phyloP scores from a whole-genome alignment of 2,113 vertebrate genomes.

The Pogona vitticeps region DNA sequence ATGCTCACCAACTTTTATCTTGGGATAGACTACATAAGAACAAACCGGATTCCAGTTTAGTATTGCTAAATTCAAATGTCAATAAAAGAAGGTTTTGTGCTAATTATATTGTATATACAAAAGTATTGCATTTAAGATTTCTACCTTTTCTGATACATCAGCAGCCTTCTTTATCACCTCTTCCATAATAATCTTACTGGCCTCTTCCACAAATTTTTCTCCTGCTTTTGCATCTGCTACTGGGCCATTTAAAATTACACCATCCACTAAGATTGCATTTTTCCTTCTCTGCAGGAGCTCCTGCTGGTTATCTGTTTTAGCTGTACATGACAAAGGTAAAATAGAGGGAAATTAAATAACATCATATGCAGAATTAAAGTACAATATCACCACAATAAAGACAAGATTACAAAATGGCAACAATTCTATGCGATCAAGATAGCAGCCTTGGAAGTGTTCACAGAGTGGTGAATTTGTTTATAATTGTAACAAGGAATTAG shows the following conservation, averaged over 20 bases:
- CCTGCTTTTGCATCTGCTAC: constrained; percentile 73
- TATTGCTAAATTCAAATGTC: constrained; percentile 35
- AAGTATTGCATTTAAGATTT: neutral
- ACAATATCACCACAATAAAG: neutral
- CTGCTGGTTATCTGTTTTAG: constrained; percentile 37
- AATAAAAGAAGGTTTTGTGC: neutral
- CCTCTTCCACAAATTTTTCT: constrained; percentile 83
- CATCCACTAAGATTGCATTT: constrained; percentile 75
- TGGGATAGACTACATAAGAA: neutral
- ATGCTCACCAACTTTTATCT: constrained; percentile 8
- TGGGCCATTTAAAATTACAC: constrained; percentile 77
- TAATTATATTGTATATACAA: constrained; percentile 2
- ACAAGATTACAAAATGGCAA: neutral
- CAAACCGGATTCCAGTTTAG: constrained; percentile 26
- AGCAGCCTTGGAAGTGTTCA: neutral
- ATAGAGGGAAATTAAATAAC: neutral
- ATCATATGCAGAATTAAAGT: neutral
- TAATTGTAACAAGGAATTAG: neutral
- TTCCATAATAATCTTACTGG: constrained; percentile 82
- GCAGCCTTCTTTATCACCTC: constrained; percentile 84
- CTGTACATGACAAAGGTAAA: constrained; percentile 59
- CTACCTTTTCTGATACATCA: constrained; percentile 84
- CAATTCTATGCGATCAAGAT: neutral
- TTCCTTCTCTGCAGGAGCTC: constrained; percentile 71
- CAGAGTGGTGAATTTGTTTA: neutral